Evolutionary conservation across 1,140 invertebrate species (phyloP).

Genomic region (Nylanderia fulva): DNA sequence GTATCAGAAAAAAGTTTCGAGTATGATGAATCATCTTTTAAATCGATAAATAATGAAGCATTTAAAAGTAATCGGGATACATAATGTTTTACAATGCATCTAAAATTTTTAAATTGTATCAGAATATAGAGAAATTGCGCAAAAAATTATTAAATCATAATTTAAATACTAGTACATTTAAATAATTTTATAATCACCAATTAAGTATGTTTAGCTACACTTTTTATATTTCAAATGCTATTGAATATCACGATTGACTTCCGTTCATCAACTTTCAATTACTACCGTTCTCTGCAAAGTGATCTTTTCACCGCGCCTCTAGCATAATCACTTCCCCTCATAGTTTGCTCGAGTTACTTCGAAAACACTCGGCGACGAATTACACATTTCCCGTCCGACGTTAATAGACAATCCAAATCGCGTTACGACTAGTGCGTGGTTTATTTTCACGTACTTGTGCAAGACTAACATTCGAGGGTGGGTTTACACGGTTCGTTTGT

Average conservation of each 20-base stretch:
- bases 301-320: slow-evolving; percentile 36
- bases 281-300: slow-evolving; percentile 31
- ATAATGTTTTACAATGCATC: neutral
- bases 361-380: slow-evolving; percentile 58
- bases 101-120: neutral
- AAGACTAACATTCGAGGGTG: slow-evolving; percentile 35
- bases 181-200: neutral
- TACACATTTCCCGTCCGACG: slow-evolving; percentile 46
- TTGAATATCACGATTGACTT: neutral
- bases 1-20: neutral
- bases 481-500: slow-evolving; percentile 64
- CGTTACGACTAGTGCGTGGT: slow-evolving; percentile 42
- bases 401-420: slow-evolving; percentile 66
- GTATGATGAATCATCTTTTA: neutral
- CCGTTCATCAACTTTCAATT: slow-evolving; percentile 11
- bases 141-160: neutral
- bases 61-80: neutral
- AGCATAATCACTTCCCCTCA: slow-evolving; percentile 25
- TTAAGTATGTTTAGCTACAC: neutral
- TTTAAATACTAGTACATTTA: neutral
- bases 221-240: neutral
- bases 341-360: slow-evolving; percentile 46
- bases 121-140: neutral
- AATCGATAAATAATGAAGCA: slow-evolving; percentile 3
- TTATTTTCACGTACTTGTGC: slow-evolving; percentile 69